Evolutionary conservation across 2,888 invertebrate genomes (phyloP).

Genomic region (Clunio marinus): DNA sequence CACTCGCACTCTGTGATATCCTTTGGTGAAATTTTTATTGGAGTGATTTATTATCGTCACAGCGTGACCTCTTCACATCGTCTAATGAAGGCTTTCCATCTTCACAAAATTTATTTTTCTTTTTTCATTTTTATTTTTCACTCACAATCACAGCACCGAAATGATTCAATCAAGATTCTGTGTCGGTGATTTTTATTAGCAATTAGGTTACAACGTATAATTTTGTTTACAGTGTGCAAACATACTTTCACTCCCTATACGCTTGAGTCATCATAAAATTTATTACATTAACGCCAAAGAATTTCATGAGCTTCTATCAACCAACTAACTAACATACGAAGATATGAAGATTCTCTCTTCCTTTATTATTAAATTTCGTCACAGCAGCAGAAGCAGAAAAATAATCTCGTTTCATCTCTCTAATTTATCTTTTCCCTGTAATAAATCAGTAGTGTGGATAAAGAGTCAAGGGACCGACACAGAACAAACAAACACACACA

Average conservation of each 20-base stretch:
- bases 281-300: not conserved
- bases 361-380: not conserved
- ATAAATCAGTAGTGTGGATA: conserved; percentile 25
- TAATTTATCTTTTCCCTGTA: conserved; percentile 16
- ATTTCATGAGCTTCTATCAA: not conserved
- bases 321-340: no score
- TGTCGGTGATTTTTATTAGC: not conserved
- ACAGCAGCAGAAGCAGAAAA: not conserved
- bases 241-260: not conserved
- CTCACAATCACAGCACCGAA: conserved; percentile 13
- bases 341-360: no score
- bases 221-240: not conserved
- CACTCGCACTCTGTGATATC: not conserved
- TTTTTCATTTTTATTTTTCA: not conserved
- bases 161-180: conserved; percentile 14
- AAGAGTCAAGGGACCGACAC: conserved; percentile 3
- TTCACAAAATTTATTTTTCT: not conserved
- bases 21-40: conserved; percentile 32
- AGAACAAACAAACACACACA: not conserved
- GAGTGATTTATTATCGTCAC: conserved; percentile 31
- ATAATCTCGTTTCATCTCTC: conserved; percentile 25
- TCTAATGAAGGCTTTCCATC: no score
- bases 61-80: not conserved
- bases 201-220: not conserved
- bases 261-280: not conserved